A percentile compares a stretch with the other conserved stretches of the same genome.
These are phyloP conservation scores for Catostomus latipinnis DNA, from an alignment of 2,797 vertebrate species.

Conservation along the genomic window DNA sequence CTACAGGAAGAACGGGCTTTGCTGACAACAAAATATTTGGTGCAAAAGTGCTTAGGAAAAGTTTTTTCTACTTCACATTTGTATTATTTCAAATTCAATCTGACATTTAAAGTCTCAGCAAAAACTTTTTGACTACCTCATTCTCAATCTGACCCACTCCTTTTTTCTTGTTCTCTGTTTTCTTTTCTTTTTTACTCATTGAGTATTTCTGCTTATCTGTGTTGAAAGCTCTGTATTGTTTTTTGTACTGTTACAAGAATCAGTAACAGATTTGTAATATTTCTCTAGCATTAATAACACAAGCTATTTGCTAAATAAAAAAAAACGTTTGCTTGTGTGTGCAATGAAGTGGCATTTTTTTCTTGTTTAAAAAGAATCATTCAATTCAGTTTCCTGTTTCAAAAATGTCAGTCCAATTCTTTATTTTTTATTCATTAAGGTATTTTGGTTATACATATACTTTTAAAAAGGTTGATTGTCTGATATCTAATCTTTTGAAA, in stretches of 20 bases:
- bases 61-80: not conserved
- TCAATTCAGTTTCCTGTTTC: not conserved
- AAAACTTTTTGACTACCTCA: no score
- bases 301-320: not conserved
- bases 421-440: not conserved
- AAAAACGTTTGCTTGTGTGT: not conserved
- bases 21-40: not conserved
- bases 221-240: not conserved
- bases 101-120: not conserved
- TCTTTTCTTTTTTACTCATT: not conserved
- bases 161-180: not conserved
- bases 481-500: conserved; percentile 15
- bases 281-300: not conserved
- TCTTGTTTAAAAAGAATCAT: no score
- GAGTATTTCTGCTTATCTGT: not conserved
- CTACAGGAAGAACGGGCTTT: no score
- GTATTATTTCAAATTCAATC: not conserved
- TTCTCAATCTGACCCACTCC: not conserved
- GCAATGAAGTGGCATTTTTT: not conserved
- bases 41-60: not conserved
- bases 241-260: not conserved
- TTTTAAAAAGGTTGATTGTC: not conserved
- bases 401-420: not conserved
- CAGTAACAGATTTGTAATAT: not conserved
- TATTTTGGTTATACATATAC: not conserved